phyloP scores from a whole-genome alignment of 2,113 vertebrate species.

The Sinocyclocheilus maitianheensis region DNA sequence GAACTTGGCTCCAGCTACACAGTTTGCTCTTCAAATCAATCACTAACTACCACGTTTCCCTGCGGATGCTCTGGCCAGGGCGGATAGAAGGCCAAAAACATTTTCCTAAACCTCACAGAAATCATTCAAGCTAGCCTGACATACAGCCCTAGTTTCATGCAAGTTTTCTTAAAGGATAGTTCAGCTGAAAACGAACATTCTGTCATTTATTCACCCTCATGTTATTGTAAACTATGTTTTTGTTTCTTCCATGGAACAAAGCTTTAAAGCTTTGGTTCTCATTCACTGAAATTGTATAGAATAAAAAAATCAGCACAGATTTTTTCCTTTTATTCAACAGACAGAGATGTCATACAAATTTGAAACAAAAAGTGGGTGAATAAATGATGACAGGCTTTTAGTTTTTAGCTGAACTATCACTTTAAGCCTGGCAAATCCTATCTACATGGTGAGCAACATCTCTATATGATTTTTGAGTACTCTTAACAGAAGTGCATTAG shows the following conservation, averaged over 20 bases:
- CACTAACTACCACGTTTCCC: slow-evolving; percentile 30
- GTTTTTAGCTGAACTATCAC: slow-evolving; percentile 17
- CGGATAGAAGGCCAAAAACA: slow-evolving; percentile 3
- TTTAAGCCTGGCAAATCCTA: slow-evolving; percentile 1
- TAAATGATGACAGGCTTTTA: neutral
- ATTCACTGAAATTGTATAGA: neutral
- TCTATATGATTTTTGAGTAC: slow-evolving; percentile 21
- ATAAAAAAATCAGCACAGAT: neutral
- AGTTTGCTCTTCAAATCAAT: slow-evolving; percentile 32
- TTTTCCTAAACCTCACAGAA: slow-evolving; percentile 3
- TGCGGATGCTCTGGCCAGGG: neutral
- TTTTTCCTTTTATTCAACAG: neutral
- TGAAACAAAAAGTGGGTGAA: neutral
- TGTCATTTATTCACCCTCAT: neutral
- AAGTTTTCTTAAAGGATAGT: neutral
- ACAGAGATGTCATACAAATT: neutral
- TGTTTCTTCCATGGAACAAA: neutral
- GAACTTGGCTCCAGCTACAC: slow-evolving; percentile 23
- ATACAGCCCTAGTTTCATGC: neutral
- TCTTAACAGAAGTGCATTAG: slow-evolving; percentile 25
- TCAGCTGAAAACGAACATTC: neutral
- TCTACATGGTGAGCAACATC: neutral
- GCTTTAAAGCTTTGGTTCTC: neutral
- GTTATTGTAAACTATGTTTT: neutral
- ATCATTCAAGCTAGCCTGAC: neutral